Conservation (phyloP, 1,140 invertebrate species). For the Saccostrea cuccullata region DNA sequence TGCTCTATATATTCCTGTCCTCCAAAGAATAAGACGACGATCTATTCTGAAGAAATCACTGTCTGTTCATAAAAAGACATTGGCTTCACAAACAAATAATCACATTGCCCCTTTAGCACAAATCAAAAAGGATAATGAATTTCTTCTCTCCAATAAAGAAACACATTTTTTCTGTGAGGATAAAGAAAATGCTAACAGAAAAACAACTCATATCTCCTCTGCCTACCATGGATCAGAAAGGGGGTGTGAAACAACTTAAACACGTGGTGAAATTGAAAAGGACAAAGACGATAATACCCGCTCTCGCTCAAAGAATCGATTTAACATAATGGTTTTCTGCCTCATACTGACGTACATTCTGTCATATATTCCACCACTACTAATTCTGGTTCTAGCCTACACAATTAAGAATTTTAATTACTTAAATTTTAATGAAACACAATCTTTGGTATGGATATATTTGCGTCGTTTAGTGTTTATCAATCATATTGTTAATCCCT, state of each 20-base stretch:
- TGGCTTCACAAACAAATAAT: too few species aligned
- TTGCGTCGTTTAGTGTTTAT: background rate
- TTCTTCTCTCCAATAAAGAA: too few species aligned
- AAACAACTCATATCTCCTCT: too few species aligned
- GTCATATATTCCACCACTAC: background rate
- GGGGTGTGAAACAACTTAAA: too few species aligned
- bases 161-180: background rate
- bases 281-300: too few species aligned
- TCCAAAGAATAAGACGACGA: background rate
- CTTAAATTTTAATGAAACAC: background rate
- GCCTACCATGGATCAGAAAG: too few species aligned
- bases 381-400: background rate
- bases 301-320: background rate
- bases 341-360: background rate
- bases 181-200: too few species aligned
- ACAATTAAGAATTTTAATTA: background rate
- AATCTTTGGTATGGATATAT: background rate
- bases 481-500: background rate
- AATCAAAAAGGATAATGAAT: too few species aligned
- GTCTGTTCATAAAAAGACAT: background rate
- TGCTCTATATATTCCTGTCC: background rate
- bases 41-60: background rate
- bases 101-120: too few species aligned
- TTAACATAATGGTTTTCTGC: background rate
- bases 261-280: too few species aligned